phyloP scores from a whole-genome alignment of 2,888 invertebrate species.

The Cephus spinipes region DNA sequence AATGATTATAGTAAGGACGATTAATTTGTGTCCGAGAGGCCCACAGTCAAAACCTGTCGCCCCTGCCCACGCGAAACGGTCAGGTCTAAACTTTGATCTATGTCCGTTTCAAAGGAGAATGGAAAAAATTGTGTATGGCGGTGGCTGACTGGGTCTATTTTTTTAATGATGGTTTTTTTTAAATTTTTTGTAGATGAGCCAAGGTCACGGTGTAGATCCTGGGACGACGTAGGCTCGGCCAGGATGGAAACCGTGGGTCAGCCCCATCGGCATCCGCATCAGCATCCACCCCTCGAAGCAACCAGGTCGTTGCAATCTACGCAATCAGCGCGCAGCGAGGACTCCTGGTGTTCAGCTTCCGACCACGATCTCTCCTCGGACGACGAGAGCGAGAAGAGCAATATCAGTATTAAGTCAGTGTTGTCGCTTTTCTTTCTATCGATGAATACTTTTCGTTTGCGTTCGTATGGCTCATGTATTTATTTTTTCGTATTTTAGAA shows the following conservation, averaged over 20 bases:
- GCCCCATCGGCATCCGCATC: slow-evolving; percentile 37
- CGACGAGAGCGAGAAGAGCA: slow-evolving; percentile 73
- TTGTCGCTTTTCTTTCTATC: background rate
- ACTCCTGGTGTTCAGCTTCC: slow-evolving; percentile 76
- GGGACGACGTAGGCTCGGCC: slow-evolving; percentile 74
- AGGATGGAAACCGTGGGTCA: slow-evolving; percentile 50
- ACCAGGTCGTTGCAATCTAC: slow-evolving; percentile 54
- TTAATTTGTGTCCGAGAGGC: too few species aligned
- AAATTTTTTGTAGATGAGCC: slow-evolving; percentile 77
- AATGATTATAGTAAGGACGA: too few species aligned
- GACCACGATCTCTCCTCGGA: slow-evolving; percentile 75
- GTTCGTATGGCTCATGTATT: background rate
- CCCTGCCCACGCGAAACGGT: too few species aligned
- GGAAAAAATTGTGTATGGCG: too few species aligned
- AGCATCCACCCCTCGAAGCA: slow-evolving; percentile 56
- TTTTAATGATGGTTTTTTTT: too few species aligned
- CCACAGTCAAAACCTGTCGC: too few species aligned
- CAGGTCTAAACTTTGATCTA: too few species aligned
- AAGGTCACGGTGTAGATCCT: slow-evolving; percentile 80
- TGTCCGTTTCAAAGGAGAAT: too few species aligned
- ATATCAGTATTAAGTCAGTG: slow-evolving; percentile 69
- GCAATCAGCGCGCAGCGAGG: slow-evolving; percentile 70
- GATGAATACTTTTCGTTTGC: slow-evolving; percentile 9
- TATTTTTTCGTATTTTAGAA: slow-evolving; percentile 65
- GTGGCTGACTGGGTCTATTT: too few species aligned